phyloP scores from a whole-genome alignment of 2,888 invertebrate species.

The Myopa testacea region DNA sequence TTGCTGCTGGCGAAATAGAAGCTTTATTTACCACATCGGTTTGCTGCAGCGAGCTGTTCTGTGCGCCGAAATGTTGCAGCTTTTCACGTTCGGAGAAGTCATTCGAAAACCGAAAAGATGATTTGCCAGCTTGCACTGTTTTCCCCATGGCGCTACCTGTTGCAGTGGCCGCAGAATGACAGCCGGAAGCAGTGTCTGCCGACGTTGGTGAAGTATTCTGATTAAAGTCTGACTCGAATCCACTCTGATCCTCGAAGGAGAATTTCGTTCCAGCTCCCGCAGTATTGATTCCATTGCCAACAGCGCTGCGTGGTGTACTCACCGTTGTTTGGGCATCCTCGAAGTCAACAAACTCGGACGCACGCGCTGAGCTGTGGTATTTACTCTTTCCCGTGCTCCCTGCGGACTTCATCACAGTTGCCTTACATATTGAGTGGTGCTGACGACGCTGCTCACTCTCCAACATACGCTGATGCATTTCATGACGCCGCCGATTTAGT shows the following conservation, averaged over 20 bases:
- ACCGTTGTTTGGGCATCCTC: slow-evolving; percentile 65
- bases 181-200: slow-evolving; percentile 62
- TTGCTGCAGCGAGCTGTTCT: slow-evolving; percentile 49
- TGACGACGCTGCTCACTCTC: slow-evolving; percentile 63
- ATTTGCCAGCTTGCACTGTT: slow-evolving; percentile 52
- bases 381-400: slow-evolving; percentile 5
- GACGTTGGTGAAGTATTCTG: slow-evolving; percentile 60
- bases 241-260: slow-evolving; percentile 64
- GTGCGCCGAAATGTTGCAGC: slow-evolving; percentile 44
- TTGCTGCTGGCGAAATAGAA: neutral
- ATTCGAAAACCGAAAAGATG: slow-evolving; percentile 72
- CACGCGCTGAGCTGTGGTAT: slow-evolving; percentile 47
- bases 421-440: slow-evolving; percentile 53
- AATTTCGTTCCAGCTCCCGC: slow-evolving; percentile 57
- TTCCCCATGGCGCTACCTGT: slow-evolving; percentile 43
- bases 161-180: slow-evolving; percentile 61
- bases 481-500: slow-evolving; percentile 65
- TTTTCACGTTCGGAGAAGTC: slow-evolving; percentile 72
- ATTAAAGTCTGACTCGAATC: slow-evolving; percentile 69
- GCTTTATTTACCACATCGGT: slow-evolving; percentile 22
- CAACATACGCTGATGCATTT: slow-evolving; percentile 67
- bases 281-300: slow-evolving; percentile 45
- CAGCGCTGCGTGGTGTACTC: slow-evolving; percentile 59
- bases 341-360: slow-evolving; percentile 52
- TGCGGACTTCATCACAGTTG: slow-evolving; percentile 37